These are phyloP conservation scores for Podilymbus podiceps DNA, from an alignment of 2,113 vertebrate species.

Conservation along the genomic window DNA sequence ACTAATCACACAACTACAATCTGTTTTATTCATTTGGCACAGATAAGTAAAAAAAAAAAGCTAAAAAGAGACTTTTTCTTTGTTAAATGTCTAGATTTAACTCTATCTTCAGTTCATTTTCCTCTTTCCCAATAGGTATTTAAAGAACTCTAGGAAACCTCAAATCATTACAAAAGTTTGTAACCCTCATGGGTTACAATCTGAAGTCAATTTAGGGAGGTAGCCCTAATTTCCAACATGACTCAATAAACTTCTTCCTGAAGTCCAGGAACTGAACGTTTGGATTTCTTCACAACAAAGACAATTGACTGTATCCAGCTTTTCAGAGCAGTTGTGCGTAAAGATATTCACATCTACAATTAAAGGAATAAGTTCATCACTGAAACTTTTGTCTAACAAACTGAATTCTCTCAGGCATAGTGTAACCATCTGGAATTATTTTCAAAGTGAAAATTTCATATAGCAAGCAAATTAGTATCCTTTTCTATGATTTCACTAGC, in stretches of 20 bases:
- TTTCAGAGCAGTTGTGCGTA: not conserved
- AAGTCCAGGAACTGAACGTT: not conserved
- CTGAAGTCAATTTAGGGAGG: not conserved
- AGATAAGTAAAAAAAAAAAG: not conserved
- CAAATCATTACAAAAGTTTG: not conserved
- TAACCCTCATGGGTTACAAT: not conserved
- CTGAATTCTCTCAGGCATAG: not conserved
- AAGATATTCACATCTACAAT: not conserved
- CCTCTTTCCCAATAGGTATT: not conserved
- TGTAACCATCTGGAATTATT: not conserved
- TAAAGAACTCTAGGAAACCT: not conserved
- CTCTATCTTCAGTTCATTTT: not conserved
- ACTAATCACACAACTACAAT: not conserved
- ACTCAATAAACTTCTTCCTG: not conserved
- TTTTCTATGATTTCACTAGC: not conserved
- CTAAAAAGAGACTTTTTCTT: not conserved
- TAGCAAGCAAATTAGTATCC: not conserved
- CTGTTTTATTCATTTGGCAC: not conserved
- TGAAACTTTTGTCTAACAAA: not conserved
- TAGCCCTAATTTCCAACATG: not conserved
- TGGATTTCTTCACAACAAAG: not conserved
- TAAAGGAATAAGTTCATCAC: not conserved
- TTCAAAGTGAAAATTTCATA: not conserved
- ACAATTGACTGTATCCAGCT: not conserved
- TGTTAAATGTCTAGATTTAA: not conserved